Base-by-base conservation (phyloP, 2,797 vertebrate genomes). In the Zalophus californianus region DNA sequence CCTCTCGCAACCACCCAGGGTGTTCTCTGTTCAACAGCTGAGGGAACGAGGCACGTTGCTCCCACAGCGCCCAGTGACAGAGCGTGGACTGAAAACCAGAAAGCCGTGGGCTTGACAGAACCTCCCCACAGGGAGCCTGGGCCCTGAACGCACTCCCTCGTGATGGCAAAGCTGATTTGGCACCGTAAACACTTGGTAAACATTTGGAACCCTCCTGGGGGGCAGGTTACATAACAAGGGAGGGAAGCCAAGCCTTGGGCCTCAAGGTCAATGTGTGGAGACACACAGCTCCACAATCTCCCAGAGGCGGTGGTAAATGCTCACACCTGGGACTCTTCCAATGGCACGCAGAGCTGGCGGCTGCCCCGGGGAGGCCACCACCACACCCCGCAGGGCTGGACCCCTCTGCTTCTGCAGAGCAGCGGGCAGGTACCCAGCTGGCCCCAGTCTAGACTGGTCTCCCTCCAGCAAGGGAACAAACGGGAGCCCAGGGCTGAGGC, bases 141-240 rank as follows among this genome's bases (percentile, higher is more conserved):
- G 56, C 27, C 38, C 35, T 1, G 18, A 79, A 35, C 9, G 20
- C 9, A 5, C 27, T 32, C 75, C 56, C 86, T 68, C 5, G 2
- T 2, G 44, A 70, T 2, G 16, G 56, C 48, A 16, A 35, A 56
- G 60, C 38, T 8, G 0, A 2, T 3, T 3, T 4, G 3, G 14
- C 72, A 7, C 8, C 0, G 14, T 16, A 6, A 86, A 35, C 56
- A 7, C 9, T 18, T 16, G 83, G 73, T 15, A 5, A 86, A 35
- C 64, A 13, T 21, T 25, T 18, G 77, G 73, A 62, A 58, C 21
- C 41, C 23, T 85, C 38, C 64, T 2, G 52, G 68, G 60, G 8
- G 52, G 52, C 44, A 38, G 32, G 29, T 38, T 77, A 41, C 29
- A 15, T 68, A 78, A 62, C 4, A 7, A 20, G 75, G 44, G 54